Evolutionary conservation across 1,140 invertebrate species (phyloP).

Genomic region (Latrodectus geometricus): DNA sequence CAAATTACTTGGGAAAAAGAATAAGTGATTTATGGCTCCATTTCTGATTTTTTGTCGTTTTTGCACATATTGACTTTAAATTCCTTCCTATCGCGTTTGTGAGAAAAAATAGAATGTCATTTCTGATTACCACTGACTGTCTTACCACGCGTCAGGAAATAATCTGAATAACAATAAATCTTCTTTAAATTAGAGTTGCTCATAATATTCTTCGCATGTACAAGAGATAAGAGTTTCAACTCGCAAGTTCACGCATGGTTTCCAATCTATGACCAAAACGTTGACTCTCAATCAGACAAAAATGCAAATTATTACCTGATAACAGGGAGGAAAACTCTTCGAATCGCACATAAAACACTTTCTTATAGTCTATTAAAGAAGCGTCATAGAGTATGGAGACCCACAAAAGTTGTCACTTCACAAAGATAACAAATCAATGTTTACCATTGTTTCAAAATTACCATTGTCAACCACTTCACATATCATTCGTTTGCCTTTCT

Average conservation of each 20-base stretch:
- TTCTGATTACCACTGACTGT: too few species aligned
- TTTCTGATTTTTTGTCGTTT: too few species aligned
- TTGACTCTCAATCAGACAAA: neutral
- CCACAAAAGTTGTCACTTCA: neutral
- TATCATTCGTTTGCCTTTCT: too few species aligned
- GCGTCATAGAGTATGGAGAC: neutral
- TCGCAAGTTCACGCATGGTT: constrained; percentile 42
- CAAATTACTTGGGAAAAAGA: too few species aligned
- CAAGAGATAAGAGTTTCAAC: constrained; percentile 2
- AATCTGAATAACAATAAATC: neutral
- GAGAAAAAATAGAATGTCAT: too few species aligned
- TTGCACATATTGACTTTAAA: too few species aligned
- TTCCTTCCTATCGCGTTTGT: too few species aligned
- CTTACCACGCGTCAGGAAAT: too few species aligned
- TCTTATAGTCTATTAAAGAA: constrained; percentile 34
- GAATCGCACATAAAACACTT: constrained; percentile 48
- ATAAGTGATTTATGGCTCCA: too few species aligned
- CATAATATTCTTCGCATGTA: neutral
- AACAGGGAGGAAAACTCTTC: constrained; percentile 8
- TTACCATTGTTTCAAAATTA: neutral
- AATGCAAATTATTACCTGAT: constrained; percentile 41
- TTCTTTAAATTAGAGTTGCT: neutral
- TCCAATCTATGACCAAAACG: constrained; percentile 36
- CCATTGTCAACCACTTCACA: too few species aligned
- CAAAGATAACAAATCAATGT: neutral